A percentile compares a stretch with the other conserved stretches of the same genome.
phyloP scores from a whole-genome alignment of 2,113 vertebrate genomes.

The Myrmophylax atrothorax region DNA sequence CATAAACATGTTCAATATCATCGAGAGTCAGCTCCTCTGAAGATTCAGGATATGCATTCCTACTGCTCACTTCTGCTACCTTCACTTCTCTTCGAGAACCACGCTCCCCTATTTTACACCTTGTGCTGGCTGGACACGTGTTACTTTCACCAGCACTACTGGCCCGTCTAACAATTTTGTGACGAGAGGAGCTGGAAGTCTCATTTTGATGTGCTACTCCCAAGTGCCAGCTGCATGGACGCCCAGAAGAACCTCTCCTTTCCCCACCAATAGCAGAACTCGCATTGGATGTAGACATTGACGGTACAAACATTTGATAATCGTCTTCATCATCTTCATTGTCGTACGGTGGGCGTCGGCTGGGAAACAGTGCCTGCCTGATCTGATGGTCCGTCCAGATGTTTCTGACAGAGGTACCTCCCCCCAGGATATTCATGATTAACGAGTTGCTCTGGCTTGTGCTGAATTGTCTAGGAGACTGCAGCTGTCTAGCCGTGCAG shows the following conservation, averaged over 20 bases:
- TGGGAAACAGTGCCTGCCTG: constrained; percentile 89
- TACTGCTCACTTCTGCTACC: background rate
- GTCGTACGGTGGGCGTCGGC: constrained; percentile 82
- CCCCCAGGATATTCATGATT: constrained; percentile 77
- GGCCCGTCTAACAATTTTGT: constrained; percentile 85
- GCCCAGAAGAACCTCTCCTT: constrained; percentile 69
- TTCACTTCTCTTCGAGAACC: constrained; percentile 76
- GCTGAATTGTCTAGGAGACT: constrained; percentile 62
- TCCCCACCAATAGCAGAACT: constrained; percentile 66
- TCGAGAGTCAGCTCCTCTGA: constrained; percentile 88
- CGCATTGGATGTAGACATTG: constrained; percentile 75
- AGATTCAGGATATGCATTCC: constrained; percentile 66
- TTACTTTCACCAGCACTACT: constrained; percentile 93
- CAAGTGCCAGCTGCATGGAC: constrained; percentile 94
- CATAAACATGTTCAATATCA: constrained; percentile 94
- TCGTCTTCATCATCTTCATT: constrained; percentile 90
- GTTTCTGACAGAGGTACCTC: constrained; percentile 77
- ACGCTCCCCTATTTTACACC: constrained; percentile 52
- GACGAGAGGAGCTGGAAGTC: constrained; percentile 70
- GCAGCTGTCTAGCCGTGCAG: constrained; percentile 30
- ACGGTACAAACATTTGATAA: constrained; percentile 94
- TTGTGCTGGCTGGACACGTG: background rate
- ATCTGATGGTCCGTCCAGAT: constrained; percentile 94
- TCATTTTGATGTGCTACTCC: constrained; percentile 74
- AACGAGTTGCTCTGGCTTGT: constrained; percentile 74